phyloP scores from a whole-genome alignment of 2,888 invertebrate species.

The Dynastes maya region DNA sequence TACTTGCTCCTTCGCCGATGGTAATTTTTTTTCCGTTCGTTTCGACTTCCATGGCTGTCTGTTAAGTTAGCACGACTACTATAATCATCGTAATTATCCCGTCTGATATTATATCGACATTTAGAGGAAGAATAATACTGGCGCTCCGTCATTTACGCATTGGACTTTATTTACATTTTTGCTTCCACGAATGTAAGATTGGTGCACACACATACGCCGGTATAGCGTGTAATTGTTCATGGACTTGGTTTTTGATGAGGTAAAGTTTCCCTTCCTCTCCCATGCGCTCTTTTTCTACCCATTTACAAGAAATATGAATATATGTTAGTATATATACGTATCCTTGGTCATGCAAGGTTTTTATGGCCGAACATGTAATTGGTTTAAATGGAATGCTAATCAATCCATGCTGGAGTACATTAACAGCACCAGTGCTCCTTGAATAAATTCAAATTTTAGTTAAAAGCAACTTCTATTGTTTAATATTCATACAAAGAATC shows the following conservation, averaged over 20 bases:
- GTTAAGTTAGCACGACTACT: slow-evolving; percentile 31
- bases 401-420: too few species aligned
- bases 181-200: slow-evolving; percentile 25
- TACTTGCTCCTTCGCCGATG: slow-evolving; percentile 10
- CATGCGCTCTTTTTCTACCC: neutral
- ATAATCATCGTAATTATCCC: slow-evolving; percentile 46
- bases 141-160: slow-evolving; percentile 6
- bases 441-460: too few species aligned
- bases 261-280: neutral
- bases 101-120: slow-evolving; percentile 46
- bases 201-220: neutral
- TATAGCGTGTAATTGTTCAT: slow-evolving; percentile 32
- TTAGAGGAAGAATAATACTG: slow-evolving; percentile 22
- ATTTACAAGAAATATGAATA: neutral
- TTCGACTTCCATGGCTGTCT: slow-evolving; percentile 26
- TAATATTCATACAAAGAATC: too few species aligned
- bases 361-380: slow-evolving; percentile 18
- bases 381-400: slow-evolving; percentile 27
- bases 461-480: too few species aligned
- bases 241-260: slow-evolving; percentile 29
- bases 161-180: slow-evolving; percentile 42
- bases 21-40: slow-evolving; percentile 27
- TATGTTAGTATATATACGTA: neutral
- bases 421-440: too few species aligned
- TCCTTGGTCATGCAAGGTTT: slow-evolving; percentile 32